Conservation (phyloP, 1,140 invertebrate genomes). For the Spodoptera litura region DNA sequence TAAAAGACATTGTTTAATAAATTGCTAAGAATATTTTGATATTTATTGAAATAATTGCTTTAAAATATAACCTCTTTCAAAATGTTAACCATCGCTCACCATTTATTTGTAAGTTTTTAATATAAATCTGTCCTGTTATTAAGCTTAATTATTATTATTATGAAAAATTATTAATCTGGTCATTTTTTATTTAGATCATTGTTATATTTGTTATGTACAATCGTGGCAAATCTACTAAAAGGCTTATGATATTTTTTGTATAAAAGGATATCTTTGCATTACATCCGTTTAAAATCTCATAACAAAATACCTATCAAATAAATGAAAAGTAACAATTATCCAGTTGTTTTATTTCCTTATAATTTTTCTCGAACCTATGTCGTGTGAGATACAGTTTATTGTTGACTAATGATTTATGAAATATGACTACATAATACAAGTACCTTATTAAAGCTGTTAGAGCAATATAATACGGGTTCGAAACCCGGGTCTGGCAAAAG, state of each 20-base stretch:
- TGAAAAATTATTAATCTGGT: conserved; percentile 85
- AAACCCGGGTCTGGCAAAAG: no score
- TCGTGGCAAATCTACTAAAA: conserved; percentile 80
- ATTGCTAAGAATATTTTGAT: conserved; percentile 80
- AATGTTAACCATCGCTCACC: conserved; percentile 84
- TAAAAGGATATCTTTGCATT: conserved; percentile 62
- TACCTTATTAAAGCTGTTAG: no score
- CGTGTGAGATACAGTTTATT: no score
- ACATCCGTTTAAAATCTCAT: conserved; percentile 80
- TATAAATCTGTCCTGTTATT: conserved; percentile 82
- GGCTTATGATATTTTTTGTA: conserved; percentile 84
- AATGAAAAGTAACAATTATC: conserved; percentile 82
- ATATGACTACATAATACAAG: no score
- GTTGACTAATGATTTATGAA: no score
- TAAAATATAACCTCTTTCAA: conserved; percentile 81
- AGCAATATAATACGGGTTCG: no score
- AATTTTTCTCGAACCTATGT: no score
- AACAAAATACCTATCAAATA: conserved; percentile 71
- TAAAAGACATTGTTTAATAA: conserved; percentile 78
- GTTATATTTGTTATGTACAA: conserved; percentile 84
- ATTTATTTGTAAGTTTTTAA: conserved; percentile 82
- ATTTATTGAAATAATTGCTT: conserved; percentile 78
- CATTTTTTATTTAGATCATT: conserved; percentile 84
- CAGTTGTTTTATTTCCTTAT: conserved; percentile 57
- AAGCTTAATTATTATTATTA: conserved; percentile 80